A percentile compares a stretch with the other conserved stretches of the same genome.
Evolutionary conservation across 1,140 invertebrate species (phyloP).

Genomic region (Achatina immaculata): DNA sequence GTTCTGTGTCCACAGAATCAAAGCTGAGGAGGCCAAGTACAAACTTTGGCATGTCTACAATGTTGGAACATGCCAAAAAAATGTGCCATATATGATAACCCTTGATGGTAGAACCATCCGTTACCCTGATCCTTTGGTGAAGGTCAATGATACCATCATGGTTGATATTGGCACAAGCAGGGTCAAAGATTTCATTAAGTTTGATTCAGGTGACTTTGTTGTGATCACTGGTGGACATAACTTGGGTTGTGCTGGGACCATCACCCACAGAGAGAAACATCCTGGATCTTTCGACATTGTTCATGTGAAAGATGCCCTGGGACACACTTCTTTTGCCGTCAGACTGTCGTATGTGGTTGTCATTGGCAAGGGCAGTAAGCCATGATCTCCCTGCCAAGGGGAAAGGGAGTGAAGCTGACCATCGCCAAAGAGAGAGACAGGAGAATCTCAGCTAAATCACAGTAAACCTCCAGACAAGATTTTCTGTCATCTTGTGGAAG

Average conservation of each 20-base stretch:
- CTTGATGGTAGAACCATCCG: slow-evolving; percentile 98
- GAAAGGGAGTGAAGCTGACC: slow-evolving; percentile 95
- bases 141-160: slow-evolving; percentile 97
- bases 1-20: slow-evolving; percentile 97
- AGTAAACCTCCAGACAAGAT: slow-evolving; percentile 30
- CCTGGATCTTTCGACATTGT: slow-evolving; percentile 99
- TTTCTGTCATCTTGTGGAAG: no score
- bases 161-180: slow-evolving; percentile 94
- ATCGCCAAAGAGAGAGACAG: slow-evolving; percentile 99
- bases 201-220: slow-evolving; percentile 94
- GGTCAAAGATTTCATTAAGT: slow-evolving; percentile 98
- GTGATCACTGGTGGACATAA: slow-evolving; percentile 99
- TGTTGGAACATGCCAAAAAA: slow-evolving; percentile 89
- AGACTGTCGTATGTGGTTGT: slow-evolving; percentile 99
- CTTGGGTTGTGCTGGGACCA: slow-evolving; percentile 98
- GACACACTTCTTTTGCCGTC: slow-evolving; percentile 86
- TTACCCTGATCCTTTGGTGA: slow-evolving; percentile 97
- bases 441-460: slow-evolving; percentile 74
- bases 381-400: slow-evolving; percentile 95
- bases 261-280: slow-evolving; percentile 97
- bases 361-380: slow-evolving; percentile 97
- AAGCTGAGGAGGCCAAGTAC: slow-evolving; percentile 98
- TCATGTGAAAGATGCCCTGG: slow-evolving; percentile 95
- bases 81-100: slow-evolving; percentile 94
- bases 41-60: slow-evolving; percentile 96